A percentile compares a stretch with the other conserved stretches of the same genome.
Evolutionary conservation across 2,888 invertebrate species (phyloP).

Genomic region (Andrena chrysosceles): DNA sequence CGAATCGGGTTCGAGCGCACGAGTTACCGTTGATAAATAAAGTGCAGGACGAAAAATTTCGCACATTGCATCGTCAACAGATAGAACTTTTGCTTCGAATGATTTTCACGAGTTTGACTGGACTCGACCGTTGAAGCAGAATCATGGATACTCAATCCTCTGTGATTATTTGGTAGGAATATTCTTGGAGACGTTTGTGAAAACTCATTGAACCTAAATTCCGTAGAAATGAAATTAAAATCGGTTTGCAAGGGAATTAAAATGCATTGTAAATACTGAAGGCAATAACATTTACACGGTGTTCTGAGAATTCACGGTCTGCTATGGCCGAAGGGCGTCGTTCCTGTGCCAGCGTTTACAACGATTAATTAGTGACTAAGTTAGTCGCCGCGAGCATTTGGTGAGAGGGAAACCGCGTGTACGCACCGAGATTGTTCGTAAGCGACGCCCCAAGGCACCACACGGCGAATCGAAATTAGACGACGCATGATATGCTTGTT

Average conservation of each 20-base stretch:
- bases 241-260: no score
- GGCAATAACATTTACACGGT: not conserved
- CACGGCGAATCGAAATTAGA: not conserved
- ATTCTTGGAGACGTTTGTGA: no score
- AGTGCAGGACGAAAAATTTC: not conserved
- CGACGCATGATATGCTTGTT: not conserved
- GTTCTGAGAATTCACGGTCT: not conserved
- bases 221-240: no score
- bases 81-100: not conserved
- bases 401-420: not conserved
- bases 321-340: not conserved
- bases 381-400: constrained; percentile 31
- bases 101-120: not conserved
- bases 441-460: not conserved
- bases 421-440: not conserved
- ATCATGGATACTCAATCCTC: not conserved
- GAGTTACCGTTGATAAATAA: not conserved
- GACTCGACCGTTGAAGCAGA: not conserved
- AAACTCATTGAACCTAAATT: no score
- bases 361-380: constrained; percentile 50
- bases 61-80: not conserved
- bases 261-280: not conserved
- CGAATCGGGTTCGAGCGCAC: not conserved
- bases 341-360: not conserved
- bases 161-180: no score